Base-by-base conservation (phyloP, 2,888 invertebrate species). In the Scaptomyza tumidula region DNA sequence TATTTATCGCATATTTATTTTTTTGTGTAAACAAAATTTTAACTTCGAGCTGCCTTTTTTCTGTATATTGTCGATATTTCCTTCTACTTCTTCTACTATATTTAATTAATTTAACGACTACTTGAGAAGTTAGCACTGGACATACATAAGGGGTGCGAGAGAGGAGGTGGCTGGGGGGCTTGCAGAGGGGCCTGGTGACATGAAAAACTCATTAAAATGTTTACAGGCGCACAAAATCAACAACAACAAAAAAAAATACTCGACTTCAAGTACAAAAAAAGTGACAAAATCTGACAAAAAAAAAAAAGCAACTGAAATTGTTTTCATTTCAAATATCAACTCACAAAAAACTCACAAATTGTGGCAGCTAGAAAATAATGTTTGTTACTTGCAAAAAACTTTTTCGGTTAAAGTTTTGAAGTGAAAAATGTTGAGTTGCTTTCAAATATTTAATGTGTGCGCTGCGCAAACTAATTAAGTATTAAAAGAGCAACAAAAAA, bases 51-150 rank as follows among this genome's bases (percentile, higher is more conserved):
- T 50, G 48, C 37, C 37, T 24, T 2, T n/a, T n/a, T n/a, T n/a
- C n/a, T 24, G 3, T 24, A 24, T 24, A 24, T 24, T n/a, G n/a
- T n/a, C n/a, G n/a, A 24, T 24, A 5, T 24, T 3, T 24, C 0
- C 24, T 24, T 24, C 24, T 24, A 4, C 24, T 53, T 66, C 72
- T 64, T 71, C 70, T 73, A 86, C 76, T 85, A 78, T 89, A 89
- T 86, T 90, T 89, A 90, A 89, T 89, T 90, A 90, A 90, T 86
- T 89, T 84, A 84, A 82, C 85, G 89, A 89, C 89, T 89, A 90
- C 89, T 89, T 90, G 86, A 89, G 89, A 88, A 89, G 88, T 90
- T 86, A 75, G 77, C 78, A 64, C 44, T 63, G 78, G 64, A 83
- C 72, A 80, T 71, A 68, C 64, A 33, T 10, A 48, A 13, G 13